Conservation (phyloP, 2,797 vertebrate species). For the Girardinus metallicus region DNA sequence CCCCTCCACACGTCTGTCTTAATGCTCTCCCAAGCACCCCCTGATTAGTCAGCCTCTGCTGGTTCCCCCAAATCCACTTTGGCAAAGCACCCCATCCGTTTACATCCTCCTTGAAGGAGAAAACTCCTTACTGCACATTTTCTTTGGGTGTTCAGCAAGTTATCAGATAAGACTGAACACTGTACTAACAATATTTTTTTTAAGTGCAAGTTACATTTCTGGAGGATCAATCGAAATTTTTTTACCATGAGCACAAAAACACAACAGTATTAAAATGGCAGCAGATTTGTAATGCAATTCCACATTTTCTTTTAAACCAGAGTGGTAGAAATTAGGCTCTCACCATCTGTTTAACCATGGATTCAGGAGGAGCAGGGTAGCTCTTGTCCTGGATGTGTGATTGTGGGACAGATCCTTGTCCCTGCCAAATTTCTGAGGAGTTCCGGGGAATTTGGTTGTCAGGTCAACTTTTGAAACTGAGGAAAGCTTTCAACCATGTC, state of each 20-base stretch:
- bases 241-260: conserved; percentile 16
- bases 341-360: background rate
- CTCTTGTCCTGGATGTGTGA: background rate
- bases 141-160: conserved; percentile 66
- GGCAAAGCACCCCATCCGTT: conserved; percentile 69
- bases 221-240: background rate
- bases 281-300: conserved; percentile 9
- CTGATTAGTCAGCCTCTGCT: conserved; percentile 83
- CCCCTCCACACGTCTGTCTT: conserved; percentile 87
- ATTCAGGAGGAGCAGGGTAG: background rate
- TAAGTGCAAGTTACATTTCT: conserved; percentile 23
- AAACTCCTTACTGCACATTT: conserved; percentile 75
- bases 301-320: background rate
- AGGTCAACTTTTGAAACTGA: background rate
- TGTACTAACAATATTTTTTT: conserved; percentile 30
- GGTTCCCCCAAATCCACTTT: conserved; percentile 79
- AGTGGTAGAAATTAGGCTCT: background rate
- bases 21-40: conserved; percentile 82
- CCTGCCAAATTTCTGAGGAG: background rate
- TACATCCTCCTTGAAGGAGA: conserved; percentile 72
- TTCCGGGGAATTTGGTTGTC: background rate
- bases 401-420: background rate
- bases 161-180: conserved; percentile 54
- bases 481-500: background rate
- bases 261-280: conserved; percentile 5